Percentiles rank a stretch among this genome's conserved stretches.
phyloP scores from a whole-genome alignment of 2,113 vertebrate genomes.

The Sander vitreus region DNA sequence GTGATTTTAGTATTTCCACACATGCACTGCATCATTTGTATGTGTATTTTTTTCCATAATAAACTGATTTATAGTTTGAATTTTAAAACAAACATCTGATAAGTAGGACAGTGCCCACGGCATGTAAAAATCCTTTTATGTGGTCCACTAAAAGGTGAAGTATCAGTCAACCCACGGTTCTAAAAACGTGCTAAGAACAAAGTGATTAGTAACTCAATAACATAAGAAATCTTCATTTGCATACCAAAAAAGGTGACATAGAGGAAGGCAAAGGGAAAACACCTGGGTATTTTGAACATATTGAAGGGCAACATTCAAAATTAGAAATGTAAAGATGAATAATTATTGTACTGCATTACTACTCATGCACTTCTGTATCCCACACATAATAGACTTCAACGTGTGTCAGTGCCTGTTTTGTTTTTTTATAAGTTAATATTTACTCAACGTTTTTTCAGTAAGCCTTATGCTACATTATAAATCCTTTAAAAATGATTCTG shows the following conservation, averaged over 20 bases:
- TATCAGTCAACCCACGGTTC: conserved; percentile 13
- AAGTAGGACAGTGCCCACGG: conserved; percentile 49
- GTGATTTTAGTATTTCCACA: conserved; percentile 49
- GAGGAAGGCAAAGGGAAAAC: conserved; percentile 16
- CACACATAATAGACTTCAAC: conserved; percentile 54
- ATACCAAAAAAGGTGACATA: conserved; percentile 9
- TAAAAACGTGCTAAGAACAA: conserved; percentile 29
- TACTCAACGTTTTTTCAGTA: not conserved
- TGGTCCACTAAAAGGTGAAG: conserved; percentile 33
- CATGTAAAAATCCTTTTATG: conserved; percentile 49
- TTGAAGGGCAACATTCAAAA: conserved; percentile 6
- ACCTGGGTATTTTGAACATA: not conserved
- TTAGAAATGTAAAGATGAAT: conserved; percentile 34
- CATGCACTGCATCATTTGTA: not conserved
- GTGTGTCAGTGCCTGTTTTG: not conserved
- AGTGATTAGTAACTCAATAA: conserved; percentile 7
- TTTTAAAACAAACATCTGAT: conserved; percentile 24
- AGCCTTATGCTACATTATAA: not conserved
- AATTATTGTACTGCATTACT: conserved; percentile 22
- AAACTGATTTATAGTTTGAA: conserved; percentile 28
- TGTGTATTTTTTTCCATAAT: conserved; percentile 22
- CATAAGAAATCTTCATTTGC: not conserved
- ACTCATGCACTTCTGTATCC: conserved; percentile 23
- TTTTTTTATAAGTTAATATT: not conserved
- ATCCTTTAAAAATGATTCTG: not conserved